Base-by-base conservation (phyloP, 2,113 vertebrate species). In the Laterallus jamaicensis region DNA sequence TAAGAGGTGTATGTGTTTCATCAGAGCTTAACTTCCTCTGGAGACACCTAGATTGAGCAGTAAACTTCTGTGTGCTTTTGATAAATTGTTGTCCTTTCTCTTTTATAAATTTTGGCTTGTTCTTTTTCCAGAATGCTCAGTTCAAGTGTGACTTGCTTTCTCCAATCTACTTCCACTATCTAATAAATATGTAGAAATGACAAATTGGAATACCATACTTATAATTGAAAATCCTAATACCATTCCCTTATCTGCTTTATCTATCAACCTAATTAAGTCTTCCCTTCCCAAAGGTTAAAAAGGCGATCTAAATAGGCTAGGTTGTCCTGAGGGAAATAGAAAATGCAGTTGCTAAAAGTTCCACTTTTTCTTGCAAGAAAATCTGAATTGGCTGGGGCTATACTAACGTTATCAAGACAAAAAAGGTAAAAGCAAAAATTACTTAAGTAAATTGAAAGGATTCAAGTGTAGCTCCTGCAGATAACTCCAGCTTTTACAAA, bases 201-300 rank as follows among this genome's bases (percentile, higher is more conserved):
- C 49, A 70, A 76, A 87, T 70, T 90, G 44, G 79, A 95, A 92
- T 85, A 62, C 63, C 7, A 17, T 88, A 80, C 29, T 92, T 88
- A 49, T 67, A 97, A 96, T 92, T 95, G 83, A 88, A 95, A 84
- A 80, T 66, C 71, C 29, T 90, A 25, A 31, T 92, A 60, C 67
- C n/a, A 49, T 92, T 88, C 79, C 84, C 49, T 59, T 92, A 82
- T 93, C 88, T 90, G 88, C 73, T 35, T 80, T 91, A 95, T 82
- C 88, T 95, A 71, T 96, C 86, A 82, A 62, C 82, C 95, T 95
- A 85, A 95, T 96, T 94, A 95, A 94, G 85, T 79, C n/a, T 90
- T 62, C 35, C 35, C 67, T 94, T 95, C 86, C 80, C 55, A 68
- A 79, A 93, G 91, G 90, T 96, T 95, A 78, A 74, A 75, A 86